Base-by-base conservation (phyloP, 2,797 vertebrate species). In the Fringilla coelebs region DNA sequence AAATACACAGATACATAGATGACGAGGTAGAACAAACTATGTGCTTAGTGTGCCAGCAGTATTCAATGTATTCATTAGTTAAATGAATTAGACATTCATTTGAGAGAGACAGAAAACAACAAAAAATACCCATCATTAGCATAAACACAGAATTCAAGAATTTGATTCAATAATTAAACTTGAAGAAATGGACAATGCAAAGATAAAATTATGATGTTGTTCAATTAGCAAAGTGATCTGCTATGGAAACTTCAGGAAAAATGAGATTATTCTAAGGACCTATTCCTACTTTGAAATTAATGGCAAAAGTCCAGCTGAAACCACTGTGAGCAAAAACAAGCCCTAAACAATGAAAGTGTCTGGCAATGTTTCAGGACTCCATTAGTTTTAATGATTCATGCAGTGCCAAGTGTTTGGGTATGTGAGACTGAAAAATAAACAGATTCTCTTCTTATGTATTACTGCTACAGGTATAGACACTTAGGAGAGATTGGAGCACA, bases 261-360 rank as follows among this genome's bases (percentile, higher is more conserved):
- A 85, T 38, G 6, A 75, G 41, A 46, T 73, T 66, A 63, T 94
- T 66, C 40, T 73, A 41, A 87, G 12, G 52, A 77, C 29, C 9
- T 82, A 41, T 40, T 91, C 72, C 62, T 75, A 21, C 62, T 91
- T 82, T 87, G 60, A 94, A 93, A 45, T 67, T 52, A 73, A 87
- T 95, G 90, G 80, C 83, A 75, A n/a, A 87, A 85, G 21, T 87
- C 90, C 94, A 93, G 24, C 45, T 89, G 74, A 90, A 88, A 87
- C 67, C 49, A 79, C 38, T 71, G 34, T 60, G 71, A 87, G 34
- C 18, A 79, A 48, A 91, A 95, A 43, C 40, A 92, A 91, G n/a
- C 21, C 74, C 31, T 62, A 67, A 89, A 96, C 65, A 90, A 82
- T 57, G 57, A 93, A 90, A 91, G 66, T 76, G 10, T 45, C 65